phyloP scores from a whole-genome alignment of 2,888 invertebrate species.

The Tetropium fuscum region DNA sequence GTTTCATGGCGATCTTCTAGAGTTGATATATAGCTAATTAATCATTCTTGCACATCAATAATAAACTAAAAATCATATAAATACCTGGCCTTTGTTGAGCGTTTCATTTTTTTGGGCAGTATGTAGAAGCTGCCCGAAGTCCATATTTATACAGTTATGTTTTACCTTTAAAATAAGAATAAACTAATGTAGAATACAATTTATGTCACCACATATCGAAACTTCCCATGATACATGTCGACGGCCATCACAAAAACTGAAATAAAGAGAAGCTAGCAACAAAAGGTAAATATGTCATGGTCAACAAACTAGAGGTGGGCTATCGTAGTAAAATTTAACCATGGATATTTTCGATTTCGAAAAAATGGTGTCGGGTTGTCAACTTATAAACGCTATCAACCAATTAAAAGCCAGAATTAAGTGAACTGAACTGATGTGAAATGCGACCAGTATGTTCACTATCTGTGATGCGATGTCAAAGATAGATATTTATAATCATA shows the following conservation, averaged over 20 bases:
- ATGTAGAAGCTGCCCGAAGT: conserved; percentile 73
- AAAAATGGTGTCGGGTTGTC: too few relatives aligned
- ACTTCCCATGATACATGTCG: conserved; percentile 49
- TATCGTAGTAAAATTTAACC: too few relatives aligned
- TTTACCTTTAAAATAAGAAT: conserved; percentile 4
- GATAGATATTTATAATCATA: too few relatives aligned
- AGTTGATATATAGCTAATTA: conserved; percentile 4
- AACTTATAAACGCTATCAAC: too few relatives aligned
- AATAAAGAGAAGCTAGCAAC: neutral
- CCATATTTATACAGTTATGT: conserved; percentile 62
- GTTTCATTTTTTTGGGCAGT: conserved; percentile 73
- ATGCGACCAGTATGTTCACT: too few relatives aligned
- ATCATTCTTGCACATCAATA: neutral
- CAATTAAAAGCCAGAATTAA: too few relatives aligned
- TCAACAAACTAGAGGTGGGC: neutral
- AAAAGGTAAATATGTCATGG: neutral
- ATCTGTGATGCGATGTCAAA: too few relatives aligned
- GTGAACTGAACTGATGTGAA: too few relatives aligned
- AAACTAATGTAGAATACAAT: conserved; percentile 13
- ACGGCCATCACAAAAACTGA: conserved; percentile 36
- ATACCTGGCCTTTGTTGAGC: conserved; percentile 57
- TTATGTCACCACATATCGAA: conserved; percentile 34
- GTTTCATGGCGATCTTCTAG: conserved; percentile 9
- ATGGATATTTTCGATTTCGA: too few relatives aligned
- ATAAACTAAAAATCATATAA: conserved; percentile 26